Evolutionary conservation across 2,113 vertebrate species (phyloP).

Genomic region (Phodopus roborovskii): DNA sequence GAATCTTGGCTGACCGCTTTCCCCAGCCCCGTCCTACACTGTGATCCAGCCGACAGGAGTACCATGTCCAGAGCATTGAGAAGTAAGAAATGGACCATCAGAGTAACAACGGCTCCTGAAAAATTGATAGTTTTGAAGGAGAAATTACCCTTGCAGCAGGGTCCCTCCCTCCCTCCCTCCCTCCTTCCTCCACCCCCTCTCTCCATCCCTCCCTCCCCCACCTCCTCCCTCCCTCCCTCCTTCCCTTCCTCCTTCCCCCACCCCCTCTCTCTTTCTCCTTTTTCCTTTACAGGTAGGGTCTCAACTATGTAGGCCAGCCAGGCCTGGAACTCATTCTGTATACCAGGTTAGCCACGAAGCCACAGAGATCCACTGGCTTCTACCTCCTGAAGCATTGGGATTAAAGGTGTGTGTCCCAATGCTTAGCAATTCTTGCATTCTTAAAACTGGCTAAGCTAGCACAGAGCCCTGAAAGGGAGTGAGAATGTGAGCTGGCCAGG

Average conservation of each 20-base stretch:
- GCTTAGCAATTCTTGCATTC: not conserved
- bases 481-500: not conserved
- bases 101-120: not conserved
- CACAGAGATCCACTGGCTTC: not conserved
- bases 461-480: not conserved
- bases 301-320: not conserved
- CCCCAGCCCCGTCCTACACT: not conserved
- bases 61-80: not conserved
- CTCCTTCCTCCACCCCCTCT: too few species aligned
- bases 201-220: too few species aligned
- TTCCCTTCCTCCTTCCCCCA: not conserved
- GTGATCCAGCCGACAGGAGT: not conserved
- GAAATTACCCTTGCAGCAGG: not conserved
- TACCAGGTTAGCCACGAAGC: not conserved
- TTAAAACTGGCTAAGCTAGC: not conserved
- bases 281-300: not conserved
- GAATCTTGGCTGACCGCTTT: not conserved
- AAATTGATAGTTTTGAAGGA: not conserved
- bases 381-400: not conserved
- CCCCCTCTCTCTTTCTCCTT: too few species aligned
- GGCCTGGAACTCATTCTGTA: not conserved
- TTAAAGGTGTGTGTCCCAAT: not conserved
- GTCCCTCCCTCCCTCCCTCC: too few species aligned
- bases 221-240: not conserved
- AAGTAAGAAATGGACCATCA: not conserved